Percentiles rank a stretch among this genome's conserved stretches.
Evolutionary conservation across 2,113 vertebrate species (phyloP).

Genomic region (Terrapene triunguis): DNA sequence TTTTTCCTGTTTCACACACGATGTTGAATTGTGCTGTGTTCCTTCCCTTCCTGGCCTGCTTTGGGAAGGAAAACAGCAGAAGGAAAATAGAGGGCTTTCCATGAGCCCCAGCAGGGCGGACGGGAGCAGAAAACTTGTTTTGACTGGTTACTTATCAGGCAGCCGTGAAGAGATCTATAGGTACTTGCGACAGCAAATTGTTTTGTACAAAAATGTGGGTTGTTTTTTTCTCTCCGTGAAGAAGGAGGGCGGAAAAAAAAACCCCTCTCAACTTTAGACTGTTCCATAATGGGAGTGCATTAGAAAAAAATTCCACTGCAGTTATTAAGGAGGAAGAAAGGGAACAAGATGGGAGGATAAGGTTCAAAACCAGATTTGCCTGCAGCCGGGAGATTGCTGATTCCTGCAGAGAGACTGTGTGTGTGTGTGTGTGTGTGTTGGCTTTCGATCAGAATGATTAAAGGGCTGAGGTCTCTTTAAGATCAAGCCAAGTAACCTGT

Average conservation of each 20-base stretch:
- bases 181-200: background rate
- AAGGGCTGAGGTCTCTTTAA: background rate
- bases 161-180: background rate
- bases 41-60: background rate
- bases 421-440: background rate
- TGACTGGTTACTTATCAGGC: background rate
- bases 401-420: fast-evolving
- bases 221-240: background rate
- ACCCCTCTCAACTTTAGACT: background rate
- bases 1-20: background rate
- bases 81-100: background rate
- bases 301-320: background rate
- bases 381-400: background rate
- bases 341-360: background rate
- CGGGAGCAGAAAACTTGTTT: background rate
- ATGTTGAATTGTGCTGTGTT: background rate
- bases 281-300: background rate
- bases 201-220: background rate
- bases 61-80: too few species aligned
- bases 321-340: background rate
- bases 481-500: background rate
- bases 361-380: fast-evolving
- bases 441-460: background rate
- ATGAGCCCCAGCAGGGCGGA: background rate
- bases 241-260: fast-evolving